Conservation (phyloP, 2,113 vertebrate genomes). For the Oxyruncus cristatus region DNA sequence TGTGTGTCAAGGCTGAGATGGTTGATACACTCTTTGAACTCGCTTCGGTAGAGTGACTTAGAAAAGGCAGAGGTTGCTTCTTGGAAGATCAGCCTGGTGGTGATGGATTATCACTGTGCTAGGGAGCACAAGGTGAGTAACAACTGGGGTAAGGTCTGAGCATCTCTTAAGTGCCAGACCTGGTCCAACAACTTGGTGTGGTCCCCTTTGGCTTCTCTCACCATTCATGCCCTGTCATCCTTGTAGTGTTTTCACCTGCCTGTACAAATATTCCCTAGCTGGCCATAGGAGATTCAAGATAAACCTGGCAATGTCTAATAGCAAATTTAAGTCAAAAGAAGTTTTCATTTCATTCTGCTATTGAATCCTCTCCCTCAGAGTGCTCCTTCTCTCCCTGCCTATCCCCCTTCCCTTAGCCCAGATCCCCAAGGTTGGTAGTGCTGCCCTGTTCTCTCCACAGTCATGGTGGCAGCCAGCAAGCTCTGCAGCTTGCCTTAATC, state of each 20-base stretch:
- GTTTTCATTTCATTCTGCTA: not conserved
- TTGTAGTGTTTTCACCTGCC: not conserved
- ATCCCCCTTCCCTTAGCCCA: not conserved
- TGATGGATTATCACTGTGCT: not conserved
- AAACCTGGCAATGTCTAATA: not conserved
- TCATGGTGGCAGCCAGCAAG: not conserved
- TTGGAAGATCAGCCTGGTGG: not conserved
- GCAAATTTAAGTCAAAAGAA: not conserved
- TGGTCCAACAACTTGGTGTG: not conserved
- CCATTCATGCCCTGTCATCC: not conserved
- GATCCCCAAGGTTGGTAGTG: not conserved
- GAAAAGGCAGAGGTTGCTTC: not conserved
- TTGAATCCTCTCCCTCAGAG: not conserved
- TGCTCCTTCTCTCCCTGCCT: not conserved
- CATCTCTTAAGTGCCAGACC: not conserved
- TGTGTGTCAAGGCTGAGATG: not conserved
- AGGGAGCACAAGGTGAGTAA: not conserved
- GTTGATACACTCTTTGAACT: not conserved
- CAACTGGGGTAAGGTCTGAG: not conserved
- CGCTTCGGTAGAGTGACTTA: not conserved
- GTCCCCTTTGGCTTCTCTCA: not conserved
- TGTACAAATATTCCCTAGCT: not conserved
- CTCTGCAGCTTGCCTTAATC: not conserved
- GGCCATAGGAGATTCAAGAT: not conserved
- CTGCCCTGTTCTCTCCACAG: not conserved